Evolutionary conservation across 2,888 invertebrate genomes (phyloP).

Genomic region (Aphodius sticticus): DNA sequence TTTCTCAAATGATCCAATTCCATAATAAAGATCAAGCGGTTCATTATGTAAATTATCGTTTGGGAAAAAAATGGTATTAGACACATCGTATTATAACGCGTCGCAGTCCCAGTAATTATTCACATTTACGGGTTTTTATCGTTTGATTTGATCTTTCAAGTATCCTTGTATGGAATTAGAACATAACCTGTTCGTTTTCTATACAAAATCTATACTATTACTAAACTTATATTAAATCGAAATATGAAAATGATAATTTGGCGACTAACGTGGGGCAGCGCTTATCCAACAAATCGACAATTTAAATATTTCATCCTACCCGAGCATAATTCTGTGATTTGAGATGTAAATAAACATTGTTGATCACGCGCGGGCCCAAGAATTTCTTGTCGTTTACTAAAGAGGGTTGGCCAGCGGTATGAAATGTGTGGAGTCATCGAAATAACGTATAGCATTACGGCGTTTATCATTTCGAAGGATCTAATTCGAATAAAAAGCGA

Average conservation of each 20-base stretch:
- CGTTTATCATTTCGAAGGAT: not conserved
- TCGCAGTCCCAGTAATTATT: not conserved
- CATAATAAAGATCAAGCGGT: not conserved
- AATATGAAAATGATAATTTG: not conserved
- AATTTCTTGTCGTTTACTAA: not conserved
- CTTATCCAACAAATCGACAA: not conserved
- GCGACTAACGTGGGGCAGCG: not conserved
- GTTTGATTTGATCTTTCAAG: not conserved
- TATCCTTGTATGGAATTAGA: not conserved
- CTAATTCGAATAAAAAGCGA: not conserved
- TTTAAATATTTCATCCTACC: not conserved
- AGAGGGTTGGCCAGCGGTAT: not conserved
- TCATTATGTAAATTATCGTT: not conserved
- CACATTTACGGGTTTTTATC: not conserved
- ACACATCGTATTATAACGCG: not conserved
- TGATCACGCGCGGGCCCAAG: not conserved
- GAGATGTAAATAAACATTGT: not conserved
- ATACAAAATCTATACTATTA: not conserved
- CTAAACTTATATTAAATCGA: not conserved
- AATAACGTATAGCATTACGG: constrained; percentile 4
- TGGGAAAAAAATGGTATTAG: not conserved
- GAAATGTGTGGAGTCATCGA: not conserved
- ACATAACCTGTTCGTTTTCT: not conserved
- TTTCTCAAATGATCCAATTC: not conserved
- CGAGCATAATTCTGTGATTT: not conserved